phyloP scores from a whole-genome alignment of 2,113 vertebrate species.

The Saguinus midas region DNA sequence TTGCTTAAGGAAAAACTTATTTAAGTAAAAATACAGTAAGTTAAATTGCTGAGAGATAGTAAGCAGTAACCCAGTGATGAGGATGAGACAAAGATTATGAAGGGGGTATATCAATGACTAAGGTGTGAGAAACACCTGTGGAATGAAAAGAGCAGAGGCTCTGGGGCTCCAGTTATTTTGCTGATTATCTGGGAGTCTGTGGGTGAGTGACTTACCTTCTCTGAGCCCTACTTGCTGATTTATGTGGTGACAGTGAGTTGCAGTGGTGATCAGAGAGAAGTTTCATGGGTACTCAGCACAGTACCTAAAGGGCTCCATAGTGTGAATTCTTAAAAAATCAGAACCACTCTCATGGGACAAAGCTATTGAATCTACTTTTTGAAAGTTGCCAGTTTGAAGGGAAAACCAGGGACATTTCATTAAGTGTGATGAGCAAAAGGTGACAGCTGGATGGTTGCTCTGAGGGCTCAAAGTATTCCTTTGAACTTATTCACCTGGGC shows the following conservation, averaged over 20 bases:
- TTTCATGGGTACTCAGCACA: background rate
- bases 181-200: background rate
- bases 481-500: background rate
- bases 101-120: background rate
- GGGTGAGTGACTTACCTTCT: background rate
- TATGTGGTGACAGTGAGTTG: background rate
- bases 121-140: background rate
- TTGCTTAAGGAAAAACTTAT: background rate
- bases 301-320: background rate
- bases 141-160: background rate
- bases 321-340: background rate
- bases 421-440: background rate
- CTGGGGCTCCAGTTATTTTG: background rate
- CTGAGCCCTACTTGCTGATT: background rate
- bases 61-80: background rate
- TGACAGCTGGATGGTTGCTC: background rate
- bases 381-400: background rate
- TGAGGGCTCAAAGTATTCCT: background rate
- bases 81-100: background rate
- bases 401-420: slow-evolving; percentile 29
- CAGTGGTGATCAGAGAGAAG: background rate
- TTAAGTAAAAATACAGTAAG: background rate
- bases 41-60: background rate
- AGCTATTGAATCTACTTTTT: background rate
- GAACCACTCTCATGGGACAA: background rate